Evolutionary conservation across 1,140 invertebrate genomes (phyloP).

Genomic region (Galendromus occidentalis): DNA sequence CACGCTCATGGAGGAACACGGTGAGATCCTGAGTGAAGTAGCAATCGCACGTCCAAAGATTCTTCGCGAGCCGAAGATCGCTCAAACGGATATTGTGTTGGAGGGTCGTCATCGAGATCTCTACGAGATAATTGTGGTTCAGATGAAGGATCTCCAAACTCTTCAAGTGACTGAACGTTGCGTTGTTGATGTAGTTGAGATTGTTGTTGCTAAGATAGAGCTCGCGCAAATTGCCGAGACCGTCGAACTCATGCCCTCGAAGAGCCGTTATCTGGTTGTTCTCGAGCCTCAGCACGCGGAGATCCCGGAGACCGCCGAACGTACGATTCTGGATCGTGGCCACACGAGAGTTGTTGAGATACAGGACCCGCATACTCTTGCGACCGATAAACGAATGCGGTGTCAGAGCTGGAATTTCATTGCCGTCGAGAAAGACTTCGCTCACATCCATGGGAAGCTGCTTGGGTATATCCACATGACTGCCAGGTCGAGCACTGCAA

Average conservation of each 20-base stretch:
- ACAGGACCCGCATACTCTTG: constrained; percentile 62
- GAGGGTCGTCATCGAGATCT: constrained; percentile 37
- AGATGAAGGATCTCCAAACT: constrained; percentile 60
- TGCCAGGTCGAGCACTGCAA: constrained; percentile 42
- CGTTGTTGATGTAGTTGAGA: constrained; percentile 54
- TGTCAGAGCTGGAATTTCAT: constrained; percentile 59
- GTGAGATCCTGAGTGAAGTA: constrained; percentile 25
- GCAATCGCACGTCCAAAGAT: constrained; percentile 33
- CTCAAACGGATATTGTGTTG: constrained; percentile 26
- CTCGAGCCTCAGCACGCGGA: constrained; percentile 46
- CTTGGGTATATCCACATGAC: constrained; percentile 51
- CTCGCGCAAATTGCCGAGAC: constrained; percentile 46
- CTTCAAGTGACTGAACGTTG: constrained; percentile 50
- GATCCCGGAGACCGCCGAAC: constrained; percentile 57
- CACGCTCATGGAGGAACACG: constrained; percentile 25
- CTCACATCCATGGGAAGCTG: constrained; percentile 83
- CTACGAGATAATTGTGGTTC: constrained; percentile 57
- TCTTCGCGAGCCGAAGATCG: constrained; percentile 25
- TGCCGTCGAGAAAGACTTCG: constrained; percentile 75
- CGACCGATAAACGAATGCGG: constrained; percentile 75
- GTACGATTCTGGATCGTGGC: constrained; percentile 63
- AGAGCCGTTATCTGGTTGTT: constrained; percentile 58
- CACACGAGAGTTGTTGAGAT: constrained; percentile 68
- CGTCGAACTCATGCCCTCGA: constrained; percentile 59
- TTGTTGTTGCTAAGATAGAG: constrained; percentile 69